Evolutionary conservation across 2,797 vertebrate genomes (phyloP).

Genomic region (Morus bassanus): DNA sequence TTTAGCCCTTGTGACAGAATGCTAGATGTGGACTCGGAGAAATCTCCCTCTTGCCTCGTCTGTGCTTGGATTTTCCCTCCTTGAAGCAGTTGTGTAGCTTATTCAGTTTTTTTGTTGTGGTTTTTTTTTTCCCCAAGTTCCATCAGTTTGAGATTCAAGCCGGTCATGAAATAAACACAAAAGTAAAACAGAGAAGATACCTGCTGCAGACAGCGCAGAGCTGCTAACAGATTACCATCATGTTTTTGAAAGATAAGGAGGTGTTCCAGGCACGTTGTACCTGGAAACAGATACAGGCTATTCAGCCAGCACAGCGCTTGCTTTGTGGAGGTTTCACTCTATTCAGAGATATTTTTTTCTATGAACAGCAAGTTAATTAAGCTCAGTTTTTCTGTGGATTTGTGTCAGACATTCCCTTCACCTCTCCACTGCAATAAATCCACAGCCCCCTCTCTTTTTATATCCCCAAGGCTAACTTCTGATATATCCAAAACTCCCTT

Average conservation of each 20-base stretch:
- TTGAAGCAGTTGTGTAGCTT: not conserved
- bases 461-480: not conserved
- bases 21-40: not conserved
- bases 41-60: not conserved
- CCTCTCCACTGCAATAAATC: not conserved
- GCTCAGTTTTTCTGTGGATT: not conserved
- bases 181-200: not conserved
- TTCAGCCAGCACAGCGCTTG: not conserved
- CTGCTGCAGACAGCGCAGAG: not conserved
- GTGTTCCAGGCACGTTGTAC: not conserved
- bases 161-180: accelerated
- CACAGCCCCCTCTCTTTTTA: not conserved
- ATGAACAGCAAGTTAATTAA: not conserved
- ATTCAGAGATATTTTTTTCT: not conserved
- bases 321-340: not conserved
- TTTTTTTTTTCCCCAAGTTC: not conserved
- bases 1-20: not conserved
- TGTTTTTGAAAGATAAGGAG: not conserved
- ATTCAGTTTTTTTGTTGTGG: not conserved
- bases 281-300: not conserved
- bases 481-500: not conserved
- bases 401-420: not conserved
- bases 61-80: not conserved
- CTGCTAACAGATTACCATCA: not conserved
- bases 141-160: not conserved